Percentiles rank a stretch among this genome's conserved stretches.
Conservation (phyloP, 2,113 vertebrate species). For the Ageneiosus marmoratus region DNA sequence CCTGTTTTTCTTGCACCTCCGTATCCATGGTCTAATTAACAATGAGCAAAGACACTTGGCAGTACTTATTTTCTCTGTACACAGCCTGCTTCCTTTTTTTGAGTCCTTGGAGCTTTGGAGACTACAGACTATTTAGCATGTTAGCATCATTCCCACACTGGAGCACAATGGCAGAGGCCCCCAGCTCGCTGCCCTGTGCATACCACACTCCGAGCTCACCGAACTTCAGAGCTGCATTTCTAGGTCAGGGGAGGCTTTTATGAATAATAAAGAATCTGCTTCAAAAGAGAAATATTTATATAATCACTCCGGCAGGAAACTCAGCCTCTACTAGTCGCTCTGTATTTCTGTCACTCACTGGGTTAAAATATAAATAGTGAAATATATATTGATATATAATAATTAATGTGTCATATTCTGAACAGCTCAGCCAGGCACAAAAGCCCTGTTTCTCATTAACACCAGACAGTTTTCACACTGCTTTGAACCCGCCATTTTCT, state of each 20-base stretch:
- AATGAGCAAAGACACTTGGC: not conserved
- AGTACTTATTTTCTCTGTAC: not conserved
- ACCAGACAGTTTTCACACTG: not conserved
- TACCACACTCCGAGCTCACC: conserved; percentile 33
- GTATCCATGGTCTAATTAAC: conserved; percentile 16
- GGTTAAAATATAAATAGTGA: not conserved
- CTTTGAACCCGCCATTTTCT: not conserved
- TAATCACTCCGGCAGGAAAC: conserved; percentile 38
- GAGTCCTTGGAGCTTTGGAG: not conserved
- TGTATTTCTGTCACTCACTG: conserved; percentile 15
- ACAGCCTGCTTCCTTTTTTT: not conserved
- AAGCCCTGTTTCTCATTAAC: not conserved
- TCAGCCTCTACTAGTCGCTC: conserved; percentile 10
- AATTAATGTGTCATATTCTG: not conserved
- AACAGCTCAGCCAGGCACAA: not conserved
- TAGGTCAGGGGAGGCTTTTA: conserved; percentile 70
- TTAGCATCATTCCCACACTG: conserved; percentile 51
- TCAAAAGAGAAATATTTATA: conserved; percentile 73
- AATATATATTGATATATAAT: not conserved
- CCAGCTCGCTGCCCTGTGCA: conserved; percentile 4
- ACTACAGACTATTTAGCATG: conserved; percentile 24
- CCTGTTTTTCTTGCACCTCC: conserved; percentile 16
- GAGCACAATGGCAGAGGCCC: conserved; percentile 48
- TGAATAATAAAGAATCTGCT: conserved; percentile 75
- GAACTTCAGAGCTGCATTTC: conserved; percentile 59